Conservation (phyloP, 2,888 invertebrate species). For the Callosobruchus maculatus region DNA sequence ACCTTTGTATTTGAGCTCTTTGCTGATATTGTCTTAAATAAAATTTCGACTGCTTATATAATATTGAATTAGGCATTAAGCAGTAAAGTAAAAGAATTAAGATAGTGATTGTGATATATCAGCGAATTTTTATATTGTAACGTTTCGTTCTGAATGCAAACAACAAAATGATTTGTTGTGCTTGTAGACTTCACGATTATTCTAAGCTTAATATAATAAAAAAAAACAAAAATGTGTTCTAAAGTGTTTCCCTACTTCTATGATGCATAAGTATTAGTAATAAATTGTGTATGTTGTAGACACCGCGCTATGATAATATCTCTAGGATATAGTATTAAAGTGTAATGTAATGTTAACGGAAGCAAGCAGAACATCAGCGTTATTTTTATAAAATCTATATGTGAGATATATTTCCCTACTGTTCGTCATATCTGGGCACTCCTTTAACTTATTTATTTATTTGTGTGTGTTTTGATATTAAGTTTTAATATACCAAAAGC, state of each 20-base stretch:
- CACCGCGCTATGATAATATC: neutral
- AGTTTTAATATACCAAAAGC: slow-evolving; percentile 8
- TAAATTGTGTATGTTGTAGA: neutral
- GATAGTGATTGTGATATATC: neutral
- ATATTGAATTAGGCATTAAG: neutral
- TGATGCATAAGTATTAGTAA: neutral
- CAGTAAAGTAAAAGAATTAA: neutral
- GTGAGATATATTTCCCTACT: neutral
- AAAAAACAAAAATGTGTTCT: neutral
- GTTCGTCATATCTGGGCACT: neutral
- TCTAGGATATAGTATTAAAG: neutral
- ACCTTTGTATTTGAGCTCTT: neutral
- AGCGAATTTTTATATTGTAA: neutral
- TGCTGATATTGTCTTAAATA: neutral
- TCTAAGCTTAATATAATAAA: neutral
- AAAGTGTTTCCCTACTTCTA: neutral
- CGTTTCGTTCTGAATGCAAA: neutral
- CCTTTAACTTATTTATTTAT: neutral
- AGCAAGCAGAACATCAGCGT: neutral
- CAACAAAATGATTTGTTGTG: neutral
- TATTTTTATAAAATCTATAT: neutral
- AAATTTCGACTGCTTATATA: neutral
- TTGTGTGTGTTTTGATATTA: slow-evolving; percentile 1
- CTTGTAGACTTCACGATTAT: neutral
- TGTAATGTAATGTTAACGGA: neutral